Evolutionary conservation across 2,888 invertebrate species (phyloP).

Genomic region (Pterostichus madidus): DNA sequence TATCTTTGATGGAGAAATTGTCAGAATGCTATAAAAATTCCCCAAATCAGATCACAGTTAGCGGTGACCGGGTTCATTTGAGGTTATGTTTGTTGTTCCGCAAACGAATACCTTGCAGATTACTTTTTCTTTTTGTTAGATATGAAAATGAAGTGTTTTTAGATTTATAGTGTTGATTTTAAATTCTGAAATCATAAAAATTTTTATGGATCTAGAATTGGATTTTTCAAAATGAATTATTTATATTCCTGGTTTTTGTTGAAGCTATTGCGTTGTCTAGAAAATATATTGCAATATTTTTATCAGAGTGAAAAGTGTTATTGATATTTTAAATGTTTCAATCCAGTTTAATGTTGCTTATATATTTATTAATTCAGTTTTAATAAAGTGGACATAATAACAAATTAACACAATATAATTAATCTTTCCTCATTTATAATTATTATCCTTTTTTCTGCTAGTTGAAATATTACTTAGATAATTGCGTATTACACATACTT

Average conservation of each 20-base stretch:
- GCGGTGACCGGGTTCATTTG: constrained; percentile 53
- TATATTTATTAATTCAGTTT: constrained; percentile 31
- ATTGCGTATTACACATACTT: constrained; percentile 36
- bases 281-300: constrained; percentile 34
- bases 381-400: constrained; percentile 41
- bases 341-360: constrained; percentile 11
- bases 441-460: constrained; percentile 28
- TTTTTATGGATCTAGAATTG: constrained; percentile 61
- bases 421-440: constrained; percentile 14
- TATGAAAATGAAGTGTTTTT: constrained; percentile 32
- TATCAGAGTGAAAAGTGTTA: not conserved
- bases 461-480: constrained; percentile 22
- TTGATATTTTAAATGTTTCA: constrained; percentile 25
- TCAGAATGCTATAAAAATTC: constrained; percentile 61
- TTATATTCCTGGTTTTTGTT: constrained; percentile 47
- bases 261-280: constrained; percentile 44
- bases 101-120: constrained; percentile 23
- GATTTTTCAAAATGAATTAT: constrained; percentile 57
- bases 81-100: constrained; percentile 52
- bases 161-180: constrained; percentile 59
- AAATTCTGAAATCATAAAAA: constrained; percentile 58
- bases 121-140: constrained; percentile 42
- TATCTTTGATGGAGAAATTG: constrained; percentile 39
- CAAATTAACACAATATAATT: constrained; percentile 48
- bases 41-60: constrained; percentile 58